phyloP scores from a whole-genome alignment of 2,888 invertebrate species.

The Watsonalla binaria region DNA sequence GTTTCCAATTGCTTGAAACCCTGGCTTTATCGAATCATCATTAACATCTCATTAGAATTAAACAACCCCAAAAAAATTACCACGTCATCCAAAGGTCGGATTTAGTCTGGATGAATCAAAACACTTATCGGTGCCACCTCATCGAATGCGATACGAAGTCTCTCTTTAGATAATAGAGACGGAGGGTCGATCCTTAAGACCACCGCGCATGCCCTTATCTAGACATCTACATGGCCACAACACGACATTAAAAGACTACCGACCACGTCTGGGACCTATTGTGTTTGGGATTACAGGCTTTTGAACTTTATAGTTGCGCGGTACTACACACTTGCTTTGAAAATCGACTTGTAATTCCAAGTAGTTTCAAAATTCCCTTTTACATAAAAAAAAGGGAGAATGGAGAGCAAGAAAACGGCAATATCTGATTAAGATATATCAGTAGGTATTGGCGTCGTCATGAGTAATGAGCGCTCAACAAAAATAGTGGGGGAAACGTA shows the following conservation, averaged over 20 bases:
- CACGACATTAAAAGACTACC: constrained; percentile 57
- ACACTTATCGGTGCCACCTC: constrained; percentile 32
- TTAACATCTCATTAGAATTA: constrained; percentile 5
- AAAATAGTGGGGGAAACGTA: too few species aligned
- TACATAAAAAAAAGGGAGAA: too few species aligned
- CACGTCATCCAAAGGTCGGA: constrained; percentile 9
- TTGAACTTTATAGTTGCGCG: not conserved
- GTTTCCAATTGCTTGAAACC: not conserved
- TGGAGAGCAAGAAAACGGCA: too few species aligned
- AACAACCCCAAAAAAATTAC: constrained; percentile 7
- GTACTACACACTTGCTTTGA: too few species aligned
- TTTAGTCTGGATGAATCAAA: constrained; percentile 32
- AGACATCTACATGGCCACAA: constrained; percentile 58
- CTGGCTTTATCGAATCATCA: not conserved
- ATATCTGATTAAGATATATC: too few species aligned
- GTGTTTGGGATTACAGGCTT: constrained; percentile 6
- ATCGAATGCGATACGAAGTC: constrained; percentile 35
- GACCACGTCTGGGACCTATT: constrained; percentile 37
- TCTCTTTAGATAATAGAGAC: constrained; percentile 30
- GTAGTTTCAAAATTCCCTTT: too few species aligned
- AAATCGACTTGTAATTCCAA: too few species aligned
- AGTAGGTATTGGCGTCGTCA: too few species aligned
- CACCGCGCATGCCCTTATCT: constrained; percentile 47
- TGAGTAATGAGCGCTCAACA: too few species aligned
- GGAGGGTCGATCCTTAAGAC: constrained; percentile 31